A percentile compares a stretch with the other conserved stretches of the same genome.
Evolutionary conservation across 2,113 vertebrate species (phyloP).

Genomic region (Phycodurus eques): DNA sequence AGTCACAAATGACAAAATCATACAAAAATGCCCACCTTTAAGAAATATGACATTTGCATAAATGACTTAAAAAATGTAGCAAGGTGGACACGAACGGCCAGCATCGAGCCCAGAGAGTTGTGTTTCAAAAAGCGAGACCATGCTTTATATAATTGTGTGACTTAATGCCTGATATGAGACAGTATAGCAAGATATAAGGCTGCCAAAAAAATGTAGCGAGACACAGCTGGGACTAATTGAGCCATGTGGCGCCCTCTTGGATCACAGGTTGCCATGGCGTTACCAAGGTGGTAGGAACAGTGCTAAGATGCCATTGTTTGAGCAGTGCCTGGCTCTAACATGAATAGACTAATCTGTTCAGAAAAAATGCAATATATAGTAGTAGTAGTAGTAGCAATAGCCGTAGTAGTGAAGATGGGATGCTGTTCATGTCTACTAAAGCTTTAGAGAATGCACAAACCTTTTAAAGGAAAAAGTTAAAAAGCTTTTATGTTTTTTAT

Average conservation of each 20-base stretch:
- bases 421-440: slow-evolving; percentile 19
- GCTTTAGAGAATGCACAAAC: not conserved
- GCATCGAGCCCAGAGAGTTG: not conserved
- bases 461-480: slow-evolving; percentile 3
- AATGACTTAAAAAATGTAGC: too few species aligned
- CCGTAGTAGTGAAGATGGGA: slow-evolving; percentile 16
- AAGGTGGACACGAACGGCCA: too few species aligned
- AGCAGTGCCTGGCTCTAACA: slow-evolving; percentile 51
- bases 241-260: slow-evolving; percentile 62
- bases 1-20: too few species aligned
- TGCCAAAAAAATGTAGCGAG: slow-evolving; percentile 35
- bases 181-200: slow-evolving; percentile 51
- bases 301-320: slow-evolving; percentile 67
- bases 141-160: slow-evolving; percentile 46
- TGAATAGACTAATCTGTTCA: slow-evolving; percentile 56
- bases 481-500: slow-evolving; percentile 2
- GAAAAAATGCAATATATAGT: slow-evolving; percentile 18
- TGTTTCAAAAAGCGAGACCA: slow-evolving; percentile 40
- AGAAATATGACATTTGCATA: too few species aligned
- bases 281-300: slow-evolving; percentile 64
- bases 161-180: slow-evolving; percentile 46
- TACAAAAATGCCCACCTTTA: too few species aligned
- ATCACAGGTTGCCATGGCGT: slow-evolving; percentile 71
- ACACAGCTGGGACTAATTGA: slow-evolving; percentile 66
- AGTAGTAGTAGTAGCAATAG: not conserved